A percentile compares a stretch with the other conserved stretches of the same genome.
Evolutionary conservation across 2,888 invertebrate species (phyloP).

Genomic region (Oxytorus armatus): DNA sequence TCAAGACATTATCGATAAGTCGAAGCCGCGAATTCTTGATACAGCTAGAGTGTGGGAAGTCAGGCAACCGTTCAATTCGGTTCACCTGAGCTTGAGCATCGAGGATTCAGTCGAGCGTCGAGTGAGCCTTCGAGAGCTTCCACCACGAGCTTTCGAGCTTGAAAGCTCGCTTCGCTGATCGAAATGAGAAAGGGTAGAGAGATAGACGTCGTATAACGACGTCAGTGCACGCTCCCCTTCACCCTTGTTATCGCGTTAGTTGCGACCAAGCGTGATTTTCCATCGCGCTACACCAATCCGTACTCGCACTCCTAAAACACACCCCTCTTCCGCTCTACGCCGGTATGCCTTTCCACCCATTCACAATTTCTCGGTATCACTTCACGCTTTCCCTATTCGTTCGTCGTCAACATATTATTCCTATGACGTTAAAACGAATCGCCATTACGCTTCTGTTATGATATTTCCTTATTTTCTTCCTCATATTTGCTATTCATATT

Average conservation of each 20-base stretch:
- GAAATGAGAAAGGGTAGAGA: conserved; percentile 34
- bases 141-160: conserved; percentile 58
- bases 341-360: background rate
- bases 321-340: background rate
- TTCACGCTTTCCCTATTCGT: conserved; percentile 25
- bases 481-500: no score
- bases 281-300: conserved; percentile 44
- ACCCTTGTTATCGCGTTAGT: conserved; percentile 74
- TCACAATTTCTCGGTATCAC: conserved; percentile 24
- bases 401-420: conserved; percentile 57
- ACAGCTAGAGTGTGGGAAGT: conserved; percentile 18
- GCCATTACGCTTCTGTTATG: no score
- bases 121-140: conserved; percentile 58
- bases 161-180: conserved; percentile 53
- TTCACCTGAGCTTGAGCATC: conserved; percentile 60
- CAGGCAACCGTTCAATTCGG: conserved; percentile 56
- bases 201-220: conserved; percentile 66
- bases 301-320: background rate
- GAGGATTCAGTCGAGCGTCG: conserved; percentile 58
- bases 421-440: background rate
- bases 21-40: conserved; percentile 36
- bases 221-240: conserved; percentile 73
- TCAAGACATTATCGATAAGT: conserved; percentile 17
- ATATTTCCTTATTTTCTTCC: no score
- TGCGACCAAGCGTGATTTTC: conserved; percentile 72